phyloP scores from a whole-genome alignment of 2,888 invertebrate genomes.

The Idaea straminata region DNA sequence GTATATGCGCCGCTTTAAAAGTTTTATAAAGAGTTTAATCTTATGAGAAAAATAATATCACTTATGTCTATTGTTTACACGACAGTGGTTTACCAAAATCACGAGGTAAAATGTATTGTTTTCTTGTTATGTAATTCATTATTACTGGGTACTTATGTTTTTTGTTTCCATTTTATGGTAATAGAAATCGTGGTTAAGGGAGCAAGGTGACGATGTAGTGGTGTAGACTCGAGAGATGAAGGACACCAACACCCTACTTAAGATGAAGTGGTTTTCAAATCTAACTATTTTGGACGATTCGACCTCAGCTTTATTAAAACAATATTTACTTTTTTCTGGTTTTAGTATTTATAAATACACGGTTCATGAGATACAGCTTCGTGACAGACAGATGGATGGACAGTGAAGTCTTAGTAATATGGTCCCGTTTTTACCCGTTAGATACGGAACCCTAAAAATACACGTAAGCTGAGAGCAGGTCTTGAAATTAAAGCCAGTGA shows the following conservation, averaged over 20 bases:
- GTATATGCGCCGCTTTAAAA: neutral
- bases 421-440: no score
- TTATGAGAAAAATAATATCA: neutral
- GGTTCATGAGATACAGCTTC: no score
- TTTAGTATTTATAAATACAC: no score
- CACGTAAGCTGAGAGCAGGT: no score
- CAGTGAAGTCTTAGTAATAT: no score
- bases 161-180: neutral
- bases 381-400: no score
- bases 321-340: no score
- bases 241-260: neutral
- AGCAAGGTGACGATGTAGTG: neutral
- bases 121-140: neutral
- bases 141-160: neutral
- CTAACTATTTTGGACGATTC: no score
- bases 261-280: neutral
- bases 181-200: slow-evolving; percentile 1
- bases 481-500: no score
- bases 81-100: neutral
- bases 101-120: neutral
- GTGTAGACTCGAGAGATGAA: neutral
- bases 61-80: neutral
- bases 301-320: no score
- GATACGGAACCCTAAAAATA: no score
- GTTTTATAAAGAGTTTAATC: neutral